Evolutionary conservation across 2,888 invertebrate species (phyloP), one percentile per base, ranked within the genome.

Genomic region (Sceliomorpha sp.): DNA sequence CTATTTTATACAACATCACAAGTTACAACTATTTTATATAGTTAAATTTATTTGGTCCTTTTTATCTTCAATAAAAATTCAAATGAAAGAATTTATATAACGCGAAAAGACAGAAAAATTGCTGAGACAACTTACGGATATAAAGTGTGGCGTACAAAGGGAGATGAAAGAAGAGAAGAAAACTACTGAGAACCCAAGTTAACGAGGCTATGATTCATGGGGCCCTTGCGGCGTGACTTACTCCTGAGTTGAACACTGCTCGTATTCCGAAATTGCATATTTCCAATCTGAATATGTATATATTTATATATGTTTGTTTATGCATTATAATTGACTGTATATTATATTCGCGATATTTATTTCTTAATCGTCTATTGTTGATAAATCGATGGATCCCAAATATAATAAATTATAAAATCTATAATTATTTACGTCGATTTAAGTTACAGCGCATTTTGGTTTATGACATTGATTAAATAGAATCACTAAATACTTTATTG

Each of bases 191-290:
- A 77, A 75, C 80, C 55, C 70, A 76, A 79, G 82, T 84, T 85
- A 85, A 85, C 84, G 84, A 85, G 84, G 85, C 80, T 84, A 85
- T 85, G 85, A 85, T 85, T 85, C 85, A 85, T 84, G 85, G 78
- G 75, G 74, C 79, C 76, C 83, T 76, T 75, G 78, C 78, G 76
- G 81, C 81, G 69, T 58, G 73, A 71, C 76, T 77, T 74, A 76
- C 80, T 77, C 72, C 63, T 37, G 40, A 70, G 73, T 63, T 78
- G 31, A 31, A 31, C 31, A 9, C 10, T 31, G 10, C 31, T 10
- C 10, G 10, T 31, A 31, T 31, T 31, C 10, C 10, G 6, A 13
- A 51, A 39, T 39, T 10, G 36, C n/a, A n/a, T n/a, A n/a, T n/a
- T n/a, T 44, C 13, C 29, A 44, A 27, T 27, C 27, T 44, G 32